Evolutionary conservation across 2,113 vertebrate species (phyloP), one percentile per base, ranked within the genome.

Genomic region (Lichenostomus cassidix): DNA sequence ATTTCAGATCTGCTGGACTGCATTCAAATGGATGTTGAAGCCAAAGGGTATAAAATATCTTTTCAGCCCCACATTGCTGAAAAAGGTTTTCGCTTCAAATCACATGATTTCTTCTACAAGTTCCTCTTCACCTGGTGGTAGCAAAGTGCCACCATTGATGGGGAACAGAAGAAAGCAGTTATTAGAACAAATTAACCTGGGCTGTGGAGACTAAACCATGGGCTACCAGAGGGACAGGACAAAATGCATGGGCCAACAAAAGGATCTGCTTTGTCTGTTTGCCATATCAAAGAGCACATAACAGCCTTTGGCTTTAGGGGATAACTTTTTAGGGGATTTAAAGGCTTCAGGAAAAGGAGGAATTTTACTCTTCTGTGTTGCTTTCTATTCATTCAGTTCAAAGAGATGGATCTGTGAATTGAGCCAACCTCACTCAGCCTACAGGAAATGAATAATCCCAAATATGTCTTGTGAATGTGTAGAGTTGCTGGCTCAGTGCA

Each of bases 81-180:
- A 33, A 98, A 98, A 83, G 97, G 96, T 31, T 98, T 98, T 90
- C 92, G 98, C 39, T 97, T 97, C 90, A 98, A 97, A 71, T 97
- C 97, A 3, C 96, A 97, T 0, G 82, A 98, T 81, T 98, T 91
- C 96, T 99, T 99, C 96, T 98, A 98, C 92, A 98, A 96, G 41
- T 98, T 99, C 77, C 78, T 94, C 3, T 99, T 99, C 95, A 98
- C 96, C 23, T 99, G 99, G 99, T 99, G 99, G 99, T 99, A 96
- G 92, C 28, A 7, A 71, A 69, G 49, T 29, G 42, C 58, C 39
- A 10, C 19, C 11, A 9, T 10, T 3, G 2, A 52, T 9, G 49
- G 29, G 31, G 52, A 80, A 52, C 0, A 1, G 49, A 33, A 42
- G 42, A 75, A 68, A 58, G 49, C 15, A 55, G 6, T 47, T 50